Evolutionary conservation across 2,113 vertebrate species (phyloP).

Genomic region (Balaenoptera acutorostrata): DNA sequence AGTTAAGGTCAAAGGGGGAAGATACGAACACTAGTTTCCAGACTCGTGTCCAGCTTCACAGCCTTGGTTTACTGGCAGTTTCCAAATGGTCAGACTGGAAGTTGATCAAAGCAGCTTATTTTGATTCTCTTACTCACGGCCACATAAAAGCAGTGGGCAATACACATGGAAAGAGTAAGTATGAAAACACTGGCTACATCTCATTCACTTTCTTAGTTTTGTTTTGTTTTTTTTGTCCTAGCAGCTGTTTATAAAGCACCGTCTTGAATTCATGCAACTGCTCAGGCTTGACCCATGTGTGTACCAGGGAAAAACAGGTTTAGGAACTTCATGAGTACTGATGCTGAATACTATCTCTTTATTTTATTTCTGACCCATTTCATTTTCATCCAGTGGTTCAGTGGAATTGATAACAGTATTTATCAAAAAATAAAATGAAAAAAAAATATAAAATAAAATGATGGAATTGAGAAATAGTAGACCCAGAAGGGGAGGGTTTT

Average conservation of each 20-base stretch:
- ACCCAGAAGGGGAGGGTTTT: neutral
- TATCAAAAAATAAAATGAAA: neutral
- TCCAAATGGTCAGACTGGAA: neutral
- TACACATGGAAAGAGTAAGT: neutral
- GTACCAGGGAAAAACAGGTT: neutral
- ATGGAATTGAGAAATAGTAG: neutral
- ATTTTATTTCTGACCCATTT: neutral
- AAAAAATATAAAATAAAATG: neutral
- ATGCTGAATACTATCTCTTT: accelerated
- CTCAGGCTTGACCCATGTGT: conserved; percentile 21
- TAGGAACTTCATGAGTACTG: neutral
- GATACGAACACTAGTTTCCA: neutral
- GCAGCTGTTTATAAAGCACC: conserved; percentile 34
- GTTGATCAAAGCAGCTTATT: neutral
- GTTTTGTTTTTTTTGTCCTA: neutral
- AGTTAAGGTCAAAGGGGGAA: no score
- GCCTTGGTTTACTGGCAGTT: neutral
- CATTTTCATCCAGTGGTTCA: neutral
- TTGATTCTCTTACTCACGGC: neutral
- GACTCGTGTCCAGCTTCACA: neutral
- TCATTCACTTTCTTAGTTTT: neutral
- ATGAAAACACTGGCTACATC: neutral
- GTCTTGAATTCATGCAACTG: conserved; percentile 2
- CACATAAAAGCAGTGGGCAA: neutral
- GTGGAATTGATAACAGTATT: neutral